phyloP scores from a whole-genome alignment of 2,113 vertebrate species.

The Oceanites oceanicus region DNA sequence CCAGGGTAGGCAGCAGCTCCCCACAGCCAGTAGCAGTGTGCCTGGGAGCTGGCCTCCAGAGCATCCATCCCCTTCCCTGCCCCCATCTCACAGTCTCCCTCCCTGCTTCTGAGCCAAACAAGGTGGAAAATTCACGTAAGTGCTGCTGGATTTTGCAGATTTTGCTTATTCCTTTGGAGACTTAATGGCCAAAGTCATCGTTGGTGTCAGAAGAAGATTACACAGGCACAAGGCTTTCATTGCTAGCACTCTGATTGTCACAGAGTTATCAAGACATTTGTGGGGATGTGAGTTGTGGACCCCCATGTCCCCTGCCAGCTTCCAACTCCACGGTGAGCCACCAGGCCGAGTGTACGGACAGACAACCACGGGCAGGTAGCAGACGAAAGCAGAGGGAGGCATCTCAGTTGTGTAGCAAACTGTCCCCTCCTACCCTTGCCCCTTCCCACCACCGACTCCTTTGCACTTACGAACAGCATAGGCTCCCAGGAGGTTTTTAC shows the following conservation, averaged over 20 bases:
- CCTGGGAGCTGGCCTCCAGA: fast-evolving
- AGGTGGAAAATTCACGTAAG: neutral
- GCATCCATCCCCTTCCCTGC: neutral
- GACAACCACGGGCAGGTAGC: neutral
- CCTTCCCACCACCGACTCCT: neutral
- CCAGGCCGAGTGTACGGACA: neutral
- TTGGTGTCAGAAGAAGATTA: neutral
- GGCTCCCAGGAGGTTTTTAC: neutral
- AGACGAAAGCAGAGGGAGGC: neutral
- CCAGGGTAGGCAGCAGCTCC: neutral
- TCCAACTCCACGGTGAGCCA: neutral
- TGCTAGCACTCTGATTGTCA: neutral
- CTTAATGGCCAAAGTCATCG: neutral
- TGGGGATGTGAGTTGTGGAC: neutral
- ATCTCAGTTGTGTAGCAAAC: neutral
- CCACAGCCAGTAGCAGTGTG: neutral
- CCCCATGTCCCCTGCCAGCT: neutral
- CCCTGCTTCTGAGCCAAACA: fast-evolving
- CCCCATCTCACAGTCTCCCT: neutral
- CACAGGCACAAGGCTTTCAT: neutral
- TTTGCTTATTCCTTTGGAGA: neutral
- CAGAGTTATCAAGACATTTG: neutral
- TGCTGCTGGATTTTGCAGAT: neutral
- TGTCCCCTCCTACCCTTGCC: neutral
- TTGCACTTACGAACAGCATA: fast-evolving